Evolutionary conservation across 37 sponge, comb jelly and placozoan genomes (phyloP).

Genomic region (Chondrilla cf. caribensis): DNA sequence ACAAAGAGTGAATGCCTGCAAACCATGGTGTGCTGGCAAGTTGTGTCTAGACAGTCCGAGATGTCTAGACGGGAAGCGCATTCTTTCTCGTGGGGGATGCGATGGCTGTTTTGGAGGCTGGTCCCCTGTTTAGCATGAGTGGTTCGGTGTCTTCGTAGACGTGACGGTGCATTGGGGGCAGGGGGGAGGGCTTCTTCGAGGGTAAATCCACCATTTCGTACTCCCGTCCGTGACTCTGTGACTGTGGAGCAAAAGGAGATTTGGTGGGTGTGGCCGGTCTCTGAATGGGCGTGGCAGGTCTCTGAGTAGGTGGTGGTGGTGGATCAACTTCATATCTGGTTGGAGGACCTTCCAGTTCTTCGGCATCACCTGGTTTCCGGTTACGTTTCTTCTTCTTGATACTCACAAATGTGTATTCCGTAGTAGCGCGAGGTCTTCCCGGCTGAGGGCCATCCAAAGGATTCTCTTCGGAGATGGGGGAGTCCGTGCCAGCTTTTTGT

Average conservation of each 20-base stretch:
- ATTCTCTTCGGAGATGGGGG: not conserved
- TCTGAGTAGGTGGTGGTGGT: not conserved
- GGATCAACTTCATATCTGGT: not conserved
- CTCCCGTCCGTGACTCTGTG: too few relatives aligned
- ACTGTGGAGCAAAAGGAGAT: not conserved
- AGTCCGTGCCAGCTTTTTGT: not conserved
- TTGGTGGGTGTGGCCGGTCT: not conserved
- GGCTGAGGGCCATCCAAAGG: not conserved
- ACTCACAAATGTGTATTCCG: not conserved
- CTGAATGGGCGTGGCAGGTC: not conserved
- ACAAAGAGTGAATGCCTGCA: too few relatives aligned
- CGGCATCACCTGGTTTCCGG: not conserved
- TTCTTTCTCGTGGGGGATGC: too few relatives aligned
- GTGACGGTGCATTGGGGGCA: too few relatives aligned
- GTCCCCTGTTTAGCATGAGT: too few relatives aligned
- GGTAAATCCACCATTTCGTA: too few relatives aligned
- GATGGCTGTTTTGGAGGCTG: too few relatives aligned
- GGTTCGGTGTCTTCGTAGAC: too few relatives aligned
- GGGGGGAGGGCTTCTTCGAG: too few relatives aligned
- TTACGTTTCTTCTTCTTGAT: constrained; percentile 8
- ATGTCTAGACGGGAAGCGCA: too few relatives aligned
- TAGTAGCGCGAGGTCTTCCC: not conserved
- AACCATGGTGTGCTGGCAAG: too few relatives aligned
- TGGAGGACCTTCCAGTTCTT: not conserved
- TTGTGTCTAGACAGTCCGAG: too few relatives aligned